Base-by-base conservation (phyloP, 2,888 invertebrate species). In the Smittia sp. region DNA sequence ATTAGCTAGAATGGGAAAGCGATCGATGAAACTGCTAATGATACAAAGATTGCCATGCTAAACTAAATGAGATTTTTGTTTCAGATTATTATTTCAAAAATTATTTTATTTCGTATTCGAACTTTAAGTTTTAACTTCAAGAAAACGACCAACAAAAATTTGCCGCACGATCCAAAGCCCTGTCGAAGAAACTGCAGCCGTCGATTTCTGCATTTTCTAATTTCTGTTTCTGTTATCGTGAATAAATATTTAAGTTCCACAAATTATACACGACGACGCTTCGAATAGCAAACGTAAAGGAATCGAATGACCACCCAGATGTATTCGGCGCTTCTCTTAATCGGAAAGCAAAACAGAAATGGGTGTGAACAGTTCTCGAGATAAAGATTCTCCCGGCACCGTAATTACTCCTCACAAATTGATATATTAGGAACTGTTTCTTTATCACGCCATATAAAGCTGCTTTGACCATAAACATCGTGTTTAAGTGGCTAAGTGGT, bases 181-280 rank as follows among this genome's bases (percentile, higher is more conserved):
- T n/a, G n/a, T 32, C 32, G 32, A 58, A 58, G 20, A 58, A 4
- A 58, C 7, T 58, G 58, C 58, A 13, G 58, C 6, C 63, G 15
- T 63, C n/a, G 24, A 27, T 27, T 63, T 22, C 15, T 27, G 24
- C 27, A 20, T 63, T 58, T 63, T 25, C 63, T 63, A 15, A 20
- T 63, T 63, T 58, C n/a, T 58, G 18, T 58, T 58, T 58, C 9
- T 58, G 58, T 63, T 27, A 63, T 63, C 63, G 63, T 27, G n/a
- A n/a, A n/a, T n/a, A 63, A 18, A 63, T 63, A 63, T 63, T 63
- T 27, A 63, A 63, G 20, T 63, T 63, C 27, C 63, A 63, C 27
- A 63, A 63, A 63, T 63, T 27, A 63, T 27, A 63, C 63, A 63
- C 63, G 18, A 63, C 27, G 63, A 25, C 7, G 63, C 13, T 22